Base-by-base conservation (phyloP, 2,797 vertebrate species). In the Hoplostethus mediterraneus region DNA sequence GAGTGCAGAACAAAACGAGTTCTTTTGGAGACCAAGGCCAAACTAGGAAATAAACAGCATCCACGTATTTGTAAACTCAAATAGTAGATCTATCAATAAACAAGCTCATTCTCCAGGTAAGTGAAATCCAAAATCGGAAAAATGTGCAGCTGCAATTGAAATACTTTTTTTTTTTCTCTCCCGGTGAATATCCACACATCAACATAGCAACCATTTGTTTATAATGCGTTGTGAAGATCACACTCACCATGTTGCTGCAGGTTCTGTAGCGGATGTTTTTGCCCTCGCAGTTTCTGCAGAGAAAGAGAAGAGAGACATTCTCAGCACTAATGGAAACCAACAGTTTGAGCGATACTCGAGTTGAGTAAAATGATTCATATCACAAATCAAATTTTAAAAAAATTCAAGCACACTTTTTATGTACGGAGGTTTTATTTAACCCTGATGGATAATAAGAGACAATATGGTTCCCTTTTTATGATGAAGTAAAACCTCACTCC, bases 211-310 rank as follows among this genome's bases (percentile, higher is more conserved):
- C n/a, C 14, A 17, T 21, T 56, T 31, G 21, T 13, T 52, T n/a
- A 7, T 44, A 28, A 54, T 7, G 0, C 38, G 4, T 1, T 12
- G 1, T 31, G 10, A 51, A 33, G 16, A 54, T 45, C 4, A 40
- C 21, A 93, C 93, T 89, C 71, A 94, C 93, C 65, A 48, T 89
- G 69, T 95, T 98, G 89, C 97, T 98, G 95, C 97, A 98, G 30
- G 95, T 97, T 92, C 94, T 96, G 90, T 98, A 98, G 42, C 97
- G 96, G 88, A 98, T 98, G 86, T 96, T 98, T 87, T 94, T 95
- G 67, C 97, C 97, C 84, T 97, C 96, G 69, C 97, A 98, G 87
- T 92, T 96, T 91, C 97, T 98, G 91, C 54, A 90, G 85, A 80
- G 71, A 28, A 87, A 67, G 70, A 3, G 48, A 86, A 87, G 54